phyloP scores from a whole-genome alignment of 2,797 vertebrate species.

The Protosalanx chinensis region DNA sequence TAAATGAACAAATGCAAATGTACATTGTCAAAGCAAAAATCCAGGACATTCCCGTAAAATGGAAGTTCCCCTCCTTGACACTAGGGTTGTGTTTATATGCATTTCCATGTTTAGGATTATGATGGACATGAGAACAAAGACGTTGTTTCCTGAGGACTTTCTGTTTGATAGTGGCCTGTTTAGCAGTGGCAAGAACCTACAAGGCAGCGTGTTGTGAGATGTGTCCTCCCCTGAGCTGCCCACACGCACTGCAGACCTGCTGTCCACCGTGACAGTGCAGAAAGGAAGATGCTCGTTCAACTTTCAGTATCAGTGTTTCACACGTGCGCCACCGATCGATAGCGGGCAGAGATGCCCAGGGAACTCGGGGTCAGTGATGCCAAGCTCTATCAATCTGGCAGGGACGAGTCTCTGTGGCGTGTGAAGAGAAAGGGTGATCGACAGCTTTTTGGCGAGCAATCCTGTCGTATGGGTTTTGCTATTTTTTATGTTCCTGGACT shows the following conservation, averaged over 20 bases:
- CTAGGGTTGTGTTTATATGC: background rate
- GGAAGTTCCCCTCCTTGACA: slow-evolving; percentile 18
- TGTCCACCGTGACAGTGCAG: slow-evolving; percentile 51
- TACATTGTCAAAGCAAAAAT: background rate
- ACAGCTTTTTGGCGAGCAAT: slow-evolving; percentile 20
- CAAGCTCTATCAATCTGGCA: slow-evolving; percentile 35
- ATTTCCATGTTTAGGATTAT: too few species aligned
- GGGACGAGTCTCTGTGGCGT: slow-evolving; percentile 36
- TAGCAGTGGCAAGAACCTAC: slow-evolving; percentile 24
- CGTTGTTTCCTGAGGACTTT: slow-evolving; percentile 36
- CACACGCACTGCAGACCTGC: slow-evolving; percentile 27
- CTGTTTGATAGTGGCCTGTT: slow-evolving; percentile 24
- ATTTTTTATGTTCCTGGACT: slow-evolving; percentile 42
- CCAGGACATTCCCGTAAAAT: background rate
- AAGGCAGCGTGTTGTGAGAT: slow-evolving; percentile 25
- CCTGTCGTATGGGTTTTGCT: slow-evolving; percentile 44
- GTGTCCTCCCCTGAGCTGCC: slow-evolving; percentile 30
- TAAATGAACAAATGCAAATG: too few species aligned
- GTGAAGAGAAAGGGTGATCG: slow-evolving; percentile 32
- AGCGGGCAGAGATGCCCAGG: slow-evolving; percentile 28
- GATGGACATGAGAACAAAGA: slow-evolving; percentile 11
- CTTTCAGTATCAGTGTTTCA: slow-evolving; percentile 16
- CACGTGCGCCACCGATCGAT: slow-evolving; percentile 36
- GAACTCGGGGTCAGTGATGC: slow-evolving; percentile 39
- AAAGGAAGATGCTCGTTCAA: slow-evolving; percentile 44